Evolutionary conservation across 2,888 invertebrate species (phyloP), one percentile per base, ranked within the genome.

Genomic region (Bugula neritina): DNA sequence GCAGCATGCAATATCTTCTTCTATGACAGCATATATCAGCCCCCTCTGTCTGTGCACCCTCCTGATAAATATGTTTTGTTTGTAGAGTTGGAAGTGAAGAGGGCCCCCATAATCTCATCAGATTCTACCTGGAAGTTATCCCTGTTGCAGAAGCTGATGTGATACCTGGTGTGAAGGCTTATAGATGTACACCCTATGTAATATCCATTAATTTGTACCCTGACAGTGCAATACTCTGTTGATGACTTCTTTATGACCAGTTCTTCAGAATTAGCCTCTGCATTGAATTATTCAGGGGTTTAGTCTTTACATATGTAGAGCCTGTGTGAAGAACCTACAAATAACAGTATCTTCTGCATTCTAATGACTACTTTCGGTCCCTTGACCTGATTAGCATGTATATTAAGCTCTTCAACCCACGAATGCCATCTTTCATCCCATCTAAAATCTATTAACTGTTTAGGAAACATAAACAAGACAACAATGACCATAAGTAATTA

Each of bases 61-160:
- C n/a, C n/a, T n/a, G n/a, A n/a, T n/a, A n/a, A n/a, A n/a, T n/a
- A n/a, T n/a, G n/a, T n/a, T n/a, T n/a, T n/a, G n/a, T n/a, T 43
- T 21, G 5, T 34, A 63, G 63, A 63, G 63, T 2, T 63, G 29
- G 63, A 63, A 63, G 63, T 63, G 31, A 63, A 63, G 63, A 63
- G 63, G 31, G 63, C 63, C 5, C 63, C 63, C 10, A 13, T 63
- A 10, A 27, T 63, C 13, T 63, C 63, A 5, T 63, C 63, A 13
- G 63, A 63, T 31, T 63, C 63, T 27, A 63, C 63, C 10, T 63
- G 63, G 63, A 63, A 27, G 63, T n/a, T 63, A 27, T 27, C 63
- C 3, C 27, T 63, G 63, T 31, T 63, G 17, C 25, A 21, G 21
- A 63, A 63, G 63, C n/a, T 63, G 63, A 63, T 5, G 17, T 43